Evolutionary conservation across 2,113 vertebrate genomes (phyloP).

Genomic region (Eublepharis macularius): DNA sequence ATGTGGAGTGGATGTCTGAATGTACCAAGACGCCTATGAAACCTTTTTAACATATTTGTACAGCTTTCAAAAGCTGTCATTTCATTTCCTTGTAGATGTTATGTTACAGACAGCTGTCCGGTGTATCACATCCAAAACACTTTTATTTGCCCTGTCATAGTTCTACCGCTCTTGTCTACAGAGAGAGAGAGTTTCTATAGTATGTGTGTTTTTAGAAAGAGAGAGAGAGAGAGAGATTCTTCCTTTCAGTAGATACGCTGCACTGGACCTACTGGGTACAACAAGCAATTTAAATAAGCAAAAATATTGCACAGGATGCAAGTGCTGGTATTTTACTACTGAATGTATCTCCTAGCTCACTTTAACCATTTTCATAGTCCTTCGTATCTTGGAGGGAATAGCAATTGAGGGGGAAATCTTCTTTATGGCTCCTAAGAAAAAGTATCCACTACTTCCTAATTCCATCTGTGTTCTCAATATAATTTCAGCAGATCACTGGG

Average conservation of each 20-base stretch:
- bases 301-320: neutral
- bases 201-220: no score
- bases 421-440: neutral
- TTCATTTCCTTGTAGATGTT: neutral
- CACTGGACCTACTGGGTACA: neutral
- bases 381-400: neutral
- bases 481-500: neutral
- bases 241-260: no score
- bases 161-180: no score
- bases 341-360: neutral
- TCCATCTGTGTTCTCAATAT: neutral
- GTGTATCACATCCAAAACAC: neutral
- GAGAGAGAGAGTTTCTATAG: no score
- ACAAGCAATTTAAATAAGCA: neutral
- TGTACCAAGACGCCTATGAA: neutral
- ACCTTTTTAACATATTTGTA: neutral
- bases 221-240: no score
- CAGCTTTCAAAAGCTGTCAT: neutral
- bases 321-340: neutral
- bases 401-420: neutral
- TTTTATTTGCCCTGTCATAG: neutral
- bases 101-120: neutral
- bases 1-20: neutral
- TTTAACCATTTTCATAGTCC: neutral
- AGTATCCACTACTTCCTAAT: neutral